Conservation (phyloP, 2,888 invertebrate genomes). For the Dolichomitus sp. region DNA sequence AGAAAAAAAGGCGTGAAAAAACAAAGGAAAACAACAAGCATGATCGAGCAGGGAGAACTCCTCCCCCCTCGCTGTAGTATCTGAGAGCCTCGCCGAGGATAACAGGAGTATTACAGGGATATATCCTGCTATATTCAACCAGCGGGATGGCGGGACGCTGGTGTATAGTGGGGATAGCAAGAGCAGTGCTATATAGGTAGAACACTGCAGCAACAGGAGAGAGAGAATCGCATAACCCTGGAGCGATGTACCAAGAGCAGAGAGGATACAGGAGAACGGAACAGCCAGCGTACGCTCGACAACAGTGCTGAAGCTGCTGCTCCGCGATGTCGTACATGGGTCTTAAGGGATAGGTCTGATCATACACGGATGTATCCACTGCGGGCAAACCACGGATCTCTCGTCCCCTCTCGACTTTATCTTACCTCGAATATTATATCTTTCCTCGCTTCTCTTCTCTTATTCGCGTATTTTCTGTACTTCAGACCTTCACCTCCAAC, state of each 20-base stretch:
- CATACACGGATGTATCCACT: slow-evolving; percentile 47
- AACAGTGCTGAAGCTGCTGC: slow-evolving; percentile 29
- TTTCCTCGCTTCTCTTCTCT: neutral
- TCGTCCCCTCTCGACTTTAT: slow-evolving; percentile 16
- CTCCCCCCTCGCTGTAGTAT: neutral
- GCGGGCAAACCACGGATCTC: slow-evolving; percentile 25
- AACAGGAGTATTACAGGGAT: slow-evolving; percentile 6
- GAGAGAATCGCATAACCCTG: slow-evolving; percentile 33
- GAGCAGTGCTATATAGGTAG: slow-evolving; percentile 5
- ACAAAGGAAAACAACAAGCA: neutral
- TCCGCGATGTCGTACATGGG: slow-evolving; percentile 51
- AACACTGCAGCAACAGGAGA: neutral
- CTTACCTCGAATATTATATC: slow-evolving; percentile 27
- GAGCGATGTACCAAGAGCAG: slow-evolving; percentile 31
- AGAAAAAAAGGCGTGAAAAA: neutral
- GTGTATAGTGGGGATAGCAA: slow-evolving; percentile 8
- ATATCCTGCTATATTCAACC: slow-evolving; percentile 25
- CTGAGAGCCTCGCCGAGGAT: neutral
- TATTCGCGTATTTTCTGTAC: slow-evolving; percentile 9
- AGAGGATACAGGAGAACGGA: slow-evolving; percentile 25
- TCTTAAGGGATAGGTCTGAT: slow-evolving; percentile 56
- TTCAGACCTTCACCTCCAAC: neutral
- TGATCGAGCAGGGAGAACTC: neutral
- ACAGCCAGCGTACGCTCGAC: slow-evolving; percentile 30
- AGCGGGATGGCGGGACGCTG: slow-evolving; percentile 21